Evolutionary conservation across 2,113 vertebrate genomes (phyloP).

Genomic region (Columba janthina): DNA sequence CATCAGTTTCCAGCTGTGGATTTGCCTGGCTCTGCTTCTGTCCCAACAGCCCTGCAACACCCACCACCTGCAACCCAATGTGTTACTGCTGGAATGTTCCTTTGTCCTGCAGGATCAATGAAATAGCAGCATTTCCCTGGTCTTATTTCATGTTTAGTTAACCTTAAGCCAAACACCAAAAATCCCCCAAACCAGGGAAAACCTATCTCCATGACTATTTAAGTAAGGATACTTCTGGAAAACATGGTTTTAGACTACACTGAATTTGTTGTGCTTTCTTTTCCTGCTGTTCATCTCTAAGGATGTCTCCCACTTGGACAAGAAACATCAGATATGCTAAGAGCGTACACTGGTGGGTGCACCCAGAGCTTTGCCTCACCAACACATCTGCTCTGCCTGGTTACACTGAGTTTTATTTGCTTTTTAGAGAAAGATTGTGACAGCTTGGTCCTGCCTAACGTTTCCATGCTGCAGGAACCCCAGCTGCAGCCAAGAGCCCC

Average conservation of each 20-base stretch:
- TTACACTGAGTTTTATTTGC: not conserved
- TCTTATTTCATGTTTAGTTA: not conserved
- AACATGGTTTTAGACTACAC: not conserved
- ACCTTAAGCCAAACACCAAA: not conserved
- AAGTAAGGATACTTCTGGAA: not conserved
- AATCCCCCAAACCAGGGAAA: not conserved
- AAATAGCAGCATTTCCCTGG: not conserved
- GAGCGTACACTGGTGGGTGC: not conserved
- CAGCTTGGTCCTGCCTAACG: not conserved
- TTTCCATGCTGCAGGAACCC: not conserved
- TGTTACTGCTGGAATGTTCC: not conserved
- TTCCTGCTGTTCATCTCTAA: not conserved
- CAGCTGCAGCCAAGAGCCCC: rapidly evolving
- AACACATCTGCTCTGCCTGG: not conserved
- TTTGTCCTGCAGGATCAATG: not conserved
- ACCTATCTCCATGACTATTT: not conserved
- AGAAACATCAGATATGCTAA: not conserved
- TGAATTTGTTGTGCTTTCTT: not conserved
- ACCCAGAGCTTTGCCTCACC: not conserved
- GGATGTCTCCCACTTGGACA: not conserved
- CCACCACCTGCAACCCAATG: not conserved
- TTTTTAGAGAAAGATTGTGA: not conserved
- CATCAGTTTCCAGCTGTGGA: not conserved
- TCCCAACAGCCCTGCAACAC: not conserved
- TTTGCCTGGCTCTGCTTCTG: not conserved